phyloP scores from a whole-genome alignment of 2,888 invertebrate genomes.

The Drosophila ezoana region DNA sequence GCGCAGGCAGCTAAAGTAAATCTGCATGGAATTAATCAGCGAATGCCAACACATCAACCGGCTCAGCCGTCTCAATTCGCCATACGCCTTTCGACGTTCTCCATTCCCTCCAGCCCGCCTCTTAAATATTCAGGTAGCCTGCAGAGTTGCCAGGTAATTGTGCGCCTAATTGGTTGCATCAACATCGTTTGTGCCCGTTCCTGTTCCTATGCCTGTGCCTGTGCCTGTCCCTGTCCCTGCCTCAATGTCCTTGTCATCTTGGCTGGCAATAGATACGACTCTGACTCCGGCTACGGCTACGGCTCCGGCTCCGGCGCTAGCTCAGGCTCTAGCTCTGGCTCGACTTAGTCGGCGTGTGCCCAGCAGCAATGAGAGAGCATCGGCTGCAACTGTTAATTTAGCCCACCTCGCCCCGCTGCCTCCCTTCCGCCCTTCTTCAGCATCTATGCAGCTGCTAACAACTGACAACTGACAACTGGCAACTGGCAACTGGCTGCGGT shows the following conservation, averaged over 20 bases:
- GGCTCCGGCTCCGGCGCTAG: too few relatives aligned
- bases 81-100: background rate
- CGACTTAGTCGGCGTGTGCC: background rate
- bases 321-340: too few relatives aligned
- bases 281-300: too few relatives aligned
- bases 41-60: constrained; percentile 38
- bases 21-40: constrained; percentile 52
- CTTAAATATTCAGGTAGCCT: background rate
- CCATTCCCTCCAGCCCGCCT: background rate
- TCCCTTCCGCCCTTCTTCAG: background rate
- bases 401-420: background rate
- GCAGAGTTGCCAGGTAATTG: constrained; percentile 54
- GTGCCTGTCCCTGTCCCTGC: constrained; percentile 1
- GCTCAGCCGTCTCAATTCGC: background rate
- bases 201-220: constrained; percentile 4
- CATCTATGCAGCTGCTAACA: background rate
- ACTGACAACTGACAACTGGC: background rate
- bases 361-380: background rate
- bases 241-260: constrained; percentile 28
- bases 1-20: constrained; percentile 52
- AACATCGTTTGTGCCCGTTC: constrained; percentile 40
- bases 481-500: constrained; percentile 23
- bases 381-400: constrained; percentile 3
- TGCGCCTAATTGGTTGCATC: constrained; percentile 70
- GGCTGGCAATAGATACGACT: background rate